Evolutionary conservation across 2,888 invertebrate genomes (phyloP).

Genomic region (Dasysyrphus tricinctus): DNA sequence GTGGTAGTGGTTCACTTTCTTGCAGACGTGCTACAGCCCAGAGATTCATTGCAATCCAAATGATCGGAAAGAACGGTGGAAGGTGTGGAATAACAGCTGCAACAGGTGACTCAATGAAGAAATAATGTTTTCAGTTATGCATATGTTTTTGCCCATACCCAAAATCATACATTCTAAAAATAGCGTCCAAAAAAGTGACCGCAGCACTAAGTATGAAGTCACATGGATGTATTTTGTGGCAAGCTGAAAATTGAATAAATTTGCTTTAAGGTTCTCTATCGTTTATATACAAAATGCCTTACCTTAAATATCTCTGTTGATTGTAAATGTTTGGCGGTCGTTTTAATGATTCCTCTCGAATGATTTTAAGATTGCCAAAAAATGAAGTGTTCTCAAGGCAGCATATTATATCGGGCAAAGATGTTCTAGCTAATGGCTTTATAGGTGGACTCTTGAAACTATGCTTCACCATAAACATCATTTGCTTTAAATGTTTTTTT

Average conservation of each 20-base stretch:
- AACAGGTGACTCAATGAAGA: conserved; percentile 81
- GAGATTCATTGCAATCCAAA: conserved; percentile 94
- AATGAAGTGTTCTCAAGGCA: conserved; percentile 93
- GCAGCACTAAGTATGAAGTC: conserved; percentile 82
- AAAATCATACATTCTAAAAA: conserved; percentile 80
- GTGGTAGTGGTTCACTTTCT: conserved; percentile 89
- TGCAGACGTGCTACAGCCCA: conserved; percentile 90
- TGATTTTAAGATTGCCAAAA: conserved; percentile 89
- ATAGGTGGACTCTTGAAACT: conserved; percentile 87
- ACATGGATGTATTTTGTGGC: conserved; percentile 92
- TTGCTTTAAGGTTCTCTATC: not conserved
- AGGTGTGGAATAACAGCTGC: conserved; percentile 91
- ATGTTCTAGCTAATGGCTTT: conserved; percentile 89
- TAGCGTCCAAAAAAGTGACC: conserved; percentile 80
- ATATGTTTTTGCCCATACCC: conserved; percentile 77
- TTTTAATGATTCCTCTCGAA: conserved; percentile 89
- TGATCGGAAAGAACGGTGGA: conserved; percentile 92
- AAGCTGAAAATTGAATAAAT: conserved; percentile 83
- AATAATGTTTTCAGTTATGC: conserved; percentile 80
- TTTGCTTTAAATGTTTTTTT: conserved; percentile 80
- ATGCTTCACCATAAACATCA: conserved; percentile 82
- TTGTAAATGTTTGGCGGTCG: conserved; percentile 94
- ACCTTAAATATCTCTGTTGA: conserved; percentile 90
- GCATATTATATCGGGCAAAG: conserved; percentile 90
- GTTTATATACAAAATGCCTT: conserved; percentile 53